A percentile compares a stretch with the other conserved stretches of the same genome.
Conservation (phyloP, 2,797 vertebrate genomes). For the Acomys russatus region DNA sequence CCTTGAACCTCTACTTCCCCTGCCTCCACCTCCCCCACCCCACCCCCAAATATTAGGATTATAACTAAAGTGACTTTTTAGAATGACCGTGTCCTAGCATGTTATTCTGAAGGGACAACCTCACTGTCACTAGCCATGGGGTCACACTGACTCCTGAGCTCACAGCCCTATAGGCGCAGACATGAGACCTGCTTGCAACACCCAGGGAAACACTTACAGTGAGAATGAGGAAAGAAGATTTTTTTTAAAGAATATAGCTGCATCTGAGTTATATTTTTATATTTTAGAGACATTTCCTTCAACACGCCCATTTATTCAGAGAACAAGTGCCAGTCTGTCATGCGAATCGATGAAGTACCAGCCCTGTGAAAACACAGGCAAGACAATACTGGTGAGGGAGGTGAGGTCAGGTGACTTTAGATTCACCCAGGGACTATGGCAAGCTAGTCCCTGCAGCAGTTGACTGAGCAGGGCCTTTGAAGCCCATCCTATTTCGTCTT, state of each 20-base stretch:
- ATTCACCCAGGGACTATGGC: not conserved
- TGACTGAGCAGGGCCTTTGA: not conserved
- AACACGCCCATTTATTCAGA: conserved; percentile 26
- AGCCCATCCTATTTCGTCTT: not conserved
- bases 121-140: not conserved
- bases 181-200: not conserved
- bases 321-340: not conserved
- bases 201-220: not conserved
- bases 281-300: conserved; percentile 38
- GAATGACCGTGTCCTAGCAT: not conserved
- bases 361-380: conserved; percentile 12
- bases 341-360: not conserved
- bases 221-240: not conserved
- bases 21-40: too few relatives aligned
- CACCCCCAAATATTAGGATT: not conserved
- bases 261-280: not conserved
- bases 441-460: not conserved
- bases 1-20: not conserved
- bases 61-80: not conserved
- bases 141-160: not conserved
- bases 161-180: fast-evolving
- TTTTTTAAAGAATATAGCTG: not conserved
- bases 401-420: not conserved
- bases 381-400: not conserved
- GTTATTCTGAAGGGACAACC: not conserved